Conservation (phyloP, 2,113 vertebrate species). For the Cyphomyrus plagiostoma region DNA sequence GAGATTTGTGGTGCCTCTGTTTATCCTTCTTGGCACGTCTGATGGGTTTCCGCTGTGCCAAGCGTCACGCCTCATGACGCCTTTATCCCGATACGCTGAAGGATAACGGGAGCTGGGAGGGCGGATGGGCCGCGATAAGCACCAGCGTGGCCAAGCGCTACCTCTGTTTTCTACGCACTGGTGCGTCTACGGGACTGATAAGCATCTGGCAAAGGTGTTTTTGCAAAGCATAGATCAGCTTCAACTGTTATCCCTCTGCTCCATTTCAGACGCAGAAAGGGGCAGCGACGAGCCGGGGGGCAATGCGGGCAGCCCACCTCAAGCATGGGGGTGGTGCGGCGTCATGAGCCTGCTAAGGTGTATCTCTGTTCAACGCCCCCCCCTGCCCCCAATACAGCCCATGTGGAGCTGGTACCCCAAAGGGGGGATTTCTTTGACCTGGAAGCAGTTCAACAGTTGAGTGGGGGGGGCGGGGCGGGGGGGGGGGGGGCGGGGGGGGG, state of each 20-base stretch:
- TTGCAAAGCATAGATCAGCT: not conserved
- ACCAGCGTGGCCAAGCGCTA: not conserved
- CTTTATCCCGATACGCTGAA: not conserved
- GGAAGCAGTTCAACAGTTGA: not conserved
- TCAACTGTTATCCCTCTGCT: conserved; percentile 2
- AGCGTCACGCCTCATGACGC: not conserved
- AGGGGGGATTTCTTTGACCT: not conserved
- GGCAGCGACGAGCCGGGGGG: not conserved
- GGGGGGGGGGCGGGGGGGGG: too few relatives aligned
- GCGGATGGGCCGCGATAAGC: not conserved
- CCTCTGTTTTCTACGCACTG: not conserved
- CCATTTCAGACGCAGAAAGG: not conserved
- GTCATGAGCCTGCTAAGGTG: not conserved
- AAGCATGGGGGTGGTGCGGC: not conserved
- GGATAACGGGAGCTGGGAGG: not conserved
- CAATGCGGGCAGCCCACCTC: not conserved
- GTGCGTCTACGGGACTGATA: not conserved
- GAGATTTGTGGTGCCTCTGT: not conserved
- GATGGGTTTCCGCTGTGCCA: not conserved
- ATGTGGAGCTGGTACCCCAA: not conserved
- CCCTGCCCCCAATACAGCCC: not conserved
- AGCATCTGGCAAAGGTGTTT: not conserved
- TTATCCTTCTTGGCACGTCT: not conserved
- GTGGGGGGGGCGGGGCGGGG: too few relatives aligned
- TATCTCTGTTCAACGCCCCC: not conserved